Base-by-base conservation (phyloP, 2,888 invertebrate species). In the Galerucella nymphaeae region DNA sequence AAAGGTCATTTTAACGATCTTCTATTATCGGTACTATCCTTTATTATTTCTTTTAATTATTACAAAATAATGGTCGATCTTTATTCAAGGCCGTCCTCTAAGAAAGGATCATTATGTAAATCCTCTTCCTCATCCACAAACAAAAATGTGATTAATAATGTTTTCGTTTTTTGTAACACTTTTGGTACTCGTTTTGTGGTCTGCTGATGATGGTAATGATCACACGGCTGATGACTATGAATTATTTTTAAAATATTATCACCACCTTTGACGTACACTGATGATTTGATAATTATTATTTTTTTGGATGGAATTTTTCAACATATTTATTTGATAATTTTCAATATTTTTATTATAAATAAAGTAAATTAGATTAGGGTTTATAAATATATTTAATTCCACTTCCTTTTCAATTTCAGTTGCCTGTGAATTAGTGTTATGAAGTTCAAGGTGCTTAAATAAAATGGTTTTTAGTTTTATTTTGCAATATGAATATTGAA, bases 101-200 rank as follows among this genome's bases (percentile, higher is more conserved):
- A 73, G 73, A 71, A 66, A 73, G 58, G 62, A 41, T 57, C 70
- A 73, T 71, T 71, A 73, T 73, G 70, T 71, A 73, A 73, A 73
- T 73, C 73, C 70, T 73, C 73, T 73, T 71, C 73, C 70, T 73
- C 70, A 57, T 70, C 66, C 58, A 71, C 70, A 58, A 70, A 71
- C 64, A 68, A 73, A 58, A 69, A 69, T 69, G 63, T 73, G 63
- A 73, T 73, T 73, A 73, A 73, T 73, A 73, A 73, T 70, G 64
- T 66, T 66, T 69, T 69, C 69, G 69, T 63, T 63, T 69, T 63
- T 69, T 63, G 69, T 69, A 69, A 69, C 69, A 69, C 69, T 63
- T 69, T 69, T 59, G 69, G 59, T 67, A 58, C 66, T 67, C 58
- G 55, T 67, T 67, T 67, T 67, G 66, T 67, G 55, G 66, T 67